Conservation (phyloP, 1,140 invertebrate species). For the Liolophura sinensis region DNA sequence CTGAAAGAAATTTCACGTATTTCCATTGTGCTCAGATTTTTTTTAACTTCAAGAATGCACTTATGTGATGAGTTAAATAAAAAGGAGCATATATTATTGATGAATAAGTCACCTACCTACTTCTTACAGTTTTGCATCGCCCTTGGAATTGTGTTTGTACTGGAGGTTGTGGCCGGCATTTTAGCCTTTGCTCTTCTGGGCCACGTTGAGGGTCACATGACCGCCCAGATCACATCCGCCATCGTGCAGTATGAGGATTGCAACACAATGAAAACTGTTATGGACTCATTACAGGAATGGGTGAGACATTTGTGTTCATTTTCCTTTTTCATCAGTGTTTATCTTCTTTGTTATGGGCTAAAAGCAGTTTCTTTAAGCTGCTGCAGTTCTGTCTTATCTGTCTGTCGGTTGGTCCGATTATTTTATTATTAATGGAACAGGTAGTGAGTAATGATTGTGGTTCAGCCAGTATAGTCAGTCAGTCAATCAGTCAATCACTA, state of each 20-base stretch:
- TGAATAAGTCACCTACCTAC: background rate
- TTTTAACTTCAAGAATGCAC: background rate
- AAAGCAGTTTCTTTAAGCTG: background rate
- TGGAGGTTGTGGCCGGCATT: constrained; percentile 16
- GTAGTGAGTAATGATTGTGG: background rate
- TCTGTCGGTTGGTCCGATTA: background rate
- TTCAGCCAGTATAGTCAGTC: background rate
- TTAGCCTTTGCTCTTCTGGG: constrained; percentile 1
- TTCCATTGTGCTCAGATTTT: background rate
- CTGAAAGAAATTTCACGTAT: background rate
- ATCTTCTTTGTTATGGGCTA: background rate
- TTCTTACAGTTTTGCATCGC: background rate
- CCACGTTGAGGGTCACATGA: background rate
- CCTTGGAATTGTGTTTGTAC: background rate
- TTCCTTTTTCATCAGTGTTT: background rate
- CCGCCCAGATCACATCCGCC: background rate
- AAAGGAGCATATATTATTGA: background rate
- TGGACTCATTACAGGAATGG: background rate
- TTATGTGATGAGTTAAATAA: background rate
- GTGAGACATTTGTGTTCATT: background rate
- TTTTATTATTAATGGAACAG: background rate
- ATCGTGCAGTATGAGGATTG: constrained; percentile 1
- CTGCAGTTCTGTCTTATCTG: background rate
- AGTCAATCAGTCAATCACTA: background rate
- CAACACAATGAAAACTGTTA: background rate